Evolutionary conservation across 30 jellyfish, hydroid and myxozoan genomes (phyloP), one percentile per base, ranked within the genome.

Genomic region (Calvadosia cruxmelitensis): DNA sequence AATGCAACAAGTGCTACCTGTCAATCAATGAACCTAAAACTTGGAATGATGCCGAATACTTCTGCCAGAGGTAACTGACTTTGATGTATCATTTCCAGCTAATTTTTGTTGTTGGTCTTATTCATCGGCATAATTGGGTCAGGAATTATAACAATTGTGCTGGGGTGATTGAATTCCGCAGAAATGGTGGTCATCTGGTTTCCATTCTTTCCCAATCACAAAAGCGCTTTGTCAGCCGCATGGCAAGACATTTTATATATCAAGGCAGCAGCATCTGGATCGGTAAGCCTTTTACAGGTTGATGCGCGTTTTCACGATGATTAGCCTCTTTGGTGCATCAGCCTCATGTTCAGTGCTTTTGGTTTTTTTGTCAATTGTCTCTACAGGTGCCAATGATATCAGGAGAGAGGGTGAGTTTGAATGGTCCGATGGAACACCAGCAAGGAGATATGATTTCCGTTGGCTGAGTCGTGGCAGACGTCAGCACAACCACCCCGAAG

Each of bases 141-240:
- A n/a, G n/a, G n/a, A n/a, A n/a, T n/a, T n/a, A n/a, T n/a, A n/a
- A n/a, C n/a, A n/a, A n/a, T n/a, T n/a, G n/a, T n/a, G n/a, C n/a
- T n/a, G n/a, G n/a, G n/a, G n/a, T n/a, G 28, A 0, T 16, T 75
- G 63, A 49, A n/a, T 67, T 63, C 49, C 50, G 13, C 73, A 79
- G 93, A 27, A 75, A 69, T 53, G 97, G 97, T 53, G 94, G 93
- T 35, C 81, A 87, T 76, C 76, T 87, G 57, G 97, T 87, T 23
- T 66, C 97, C 0, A 65, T 81, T 1, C 65, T 71, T 29, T 71
- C 69, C 10, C 66, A 67, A 63, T 76, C 79, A 25, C 69, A 81
- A 1, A 76, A 75, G 52, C 20, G 51, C 30, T 87, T 80, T 66
- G 65, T 76, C 70, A 33, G 81, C 25, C 64, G 97, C 62, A 52